Evolutionary conservation across 2,888 invertebrate genomes (phyloP).

Genomic region (Frankliniella fusca): DNA sequence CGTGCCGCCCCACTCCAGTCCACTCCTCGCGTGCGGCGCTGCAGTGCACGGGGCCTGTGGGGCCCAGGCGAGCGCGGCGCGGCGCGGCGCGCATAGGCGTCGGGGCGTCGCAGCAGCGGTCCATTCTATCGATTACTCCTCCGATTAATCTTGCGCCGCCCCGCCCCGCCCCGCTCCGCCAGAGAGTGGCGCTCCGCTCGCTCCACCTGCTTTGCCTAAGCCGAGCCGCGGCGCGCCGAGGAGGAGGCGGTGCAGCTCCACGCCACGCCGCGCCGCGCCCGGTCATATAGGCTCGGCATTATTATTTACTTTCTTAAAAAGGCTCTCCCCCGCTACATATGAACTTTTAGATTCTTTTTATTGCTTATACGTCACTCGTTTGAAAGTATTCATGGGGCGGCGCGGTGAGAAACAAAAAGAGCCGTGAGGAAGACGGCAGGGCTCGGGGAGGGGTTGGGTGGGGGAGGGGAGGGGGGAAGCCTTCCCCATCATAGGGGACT

Average conservation of each 20-base stretch:
- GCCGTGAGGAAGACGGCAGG: neutral
- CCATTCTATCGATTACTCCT: conserved; percentile 1
- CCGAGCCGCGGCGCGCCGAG: neutral
- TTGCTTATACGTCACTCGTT: too few species aligned
- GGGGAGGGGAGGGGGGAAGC: neutral
- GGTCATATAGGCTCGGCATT: too few species aligned
- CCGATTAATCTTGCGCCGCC: neutral
- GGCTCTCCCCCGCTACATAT: neutral
- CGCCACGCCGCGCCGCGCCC: neutral
- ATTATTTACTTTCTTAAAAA: too few species aligned
- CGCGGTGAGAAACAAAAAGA: neutral
- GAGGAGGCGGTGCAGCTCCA: neutral
- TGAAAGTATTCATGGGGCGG: too few species aligned
- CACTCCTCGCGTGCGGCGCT: neutral
- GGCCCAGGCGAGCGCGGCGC: neutral
- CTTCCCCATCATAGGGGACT: neutral
- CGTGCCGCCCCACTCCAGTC: neutral
- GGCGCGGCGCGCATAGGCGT: neutral
- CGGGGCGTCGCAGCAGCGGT: neutral
- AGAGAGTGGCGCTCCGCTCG: neutral
- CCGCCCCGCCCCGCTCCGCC: neutral
- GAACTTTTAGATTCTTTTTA: neutral
- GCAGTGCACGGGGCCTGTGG: neutral
- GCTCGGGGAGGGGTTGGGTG: neutral
- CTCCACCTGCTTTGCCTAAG: neutral